Conservation (phyloP, 2,113 vertebrate species). For the Sinocyclocheilus anophthalmus region DNA sequence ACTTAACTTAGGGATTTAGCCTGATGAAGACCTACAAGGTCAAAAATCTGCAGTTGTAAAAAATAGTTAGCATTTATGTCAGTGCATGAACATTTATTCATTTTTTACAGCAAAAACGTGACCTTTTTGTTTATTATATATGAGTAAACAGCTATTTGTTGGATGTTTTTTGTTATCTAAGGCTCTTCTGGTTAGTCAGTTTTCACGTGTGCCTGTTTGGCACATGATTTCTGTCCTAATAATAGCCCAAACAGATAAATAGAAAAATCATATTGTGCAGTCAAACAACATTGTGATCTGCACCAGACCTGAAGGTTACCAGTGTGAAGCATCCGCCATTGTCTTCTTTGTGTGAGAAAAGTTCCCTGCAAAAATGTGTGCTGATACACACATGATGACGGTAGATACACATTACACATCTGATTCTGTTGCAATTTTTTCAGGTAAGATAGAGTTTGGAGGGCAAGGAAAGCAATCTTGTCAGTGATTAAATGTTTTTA, state of each 20-base stretch:
- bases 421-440: too few relatives aligned
- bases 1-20: too few relatives aligned
- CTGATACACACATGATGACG: too few relatives aligned
- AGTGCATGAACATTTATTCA: neutral
- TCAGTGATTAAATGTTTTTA: neutral
- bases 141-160: neutral
- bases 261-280: neutral
- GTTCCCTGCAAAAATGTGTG: too few relatives aligned
- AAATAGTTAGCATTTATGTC: too few relatives aligned
- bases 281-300: neutral
- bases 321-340: neutral
- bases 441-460: neutral
- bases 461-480: neutral
- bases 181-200: neutral
- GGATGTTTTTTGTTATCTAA: neutral
- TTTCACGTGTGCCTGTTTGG: conserved; percentile 13
- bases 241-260: neutral
- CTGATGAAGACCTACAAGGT: neutral
- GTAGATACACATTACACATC: too few relatives aligned
- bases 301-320: neutral
- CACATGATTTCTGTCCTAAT: neutral
- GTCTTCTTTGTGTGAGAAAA: neutral
- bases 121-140: neutral
- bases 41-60: neutral
- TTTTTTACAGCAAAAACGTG: neutral